phyloP scores from a whole-genome alignment of 2,888 invertebrate genomes.

The Autographa pulchrina region DNA sequence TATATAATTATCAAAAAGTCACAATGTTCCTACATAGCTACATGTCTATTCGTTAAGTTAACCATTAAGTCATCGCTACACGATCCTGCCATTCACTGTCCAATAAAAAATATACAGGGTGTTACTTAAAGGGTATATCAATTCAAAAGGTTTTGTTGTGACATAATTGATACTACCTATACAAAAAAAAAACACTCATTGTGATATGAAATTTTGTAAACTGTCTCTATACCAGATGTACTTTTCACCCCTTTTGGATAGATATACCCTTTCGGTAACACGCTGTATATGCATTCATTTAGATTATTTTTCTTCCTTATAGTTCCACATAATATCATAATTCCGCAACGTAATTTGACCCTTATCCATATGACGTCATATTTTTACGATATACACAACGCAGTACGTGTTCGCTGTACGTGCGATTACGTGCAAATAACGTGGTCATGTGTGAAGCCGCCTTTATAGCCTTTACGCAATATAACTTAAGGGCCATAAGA shows the following conservation, averaged over 20 bases:
- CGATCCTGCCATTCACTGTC: not conserved
- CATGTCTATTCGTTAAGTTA: not conserved
- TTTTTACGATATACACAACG: conserved; percentile 46
- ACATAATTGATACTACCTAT: no score
- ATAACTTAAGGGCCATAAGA: conserved; percentile 1
- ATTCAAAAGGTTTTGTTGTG: no score
- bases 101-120: no score
- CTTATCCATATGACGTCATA: conserved; percentile 34
- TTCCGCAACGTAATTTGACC: conserved; percentile 31
- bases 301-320: not conserved
- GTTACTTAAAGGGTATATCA: no score
- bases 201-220: no score
- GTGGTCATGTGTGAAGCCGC: conserved; percentile 13
- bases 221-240: no score
- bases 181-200: no score
- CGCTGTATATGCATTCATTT: not conserved
- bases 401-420: conserved; percentile 38
- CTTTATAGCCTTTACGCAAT: conserved; percentile 15
- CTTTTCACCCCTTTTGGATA: no score
- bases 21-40: not conserved
- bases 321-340: conserved; percentile 19
- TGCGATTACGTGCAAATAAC: conserved; percentile 15
- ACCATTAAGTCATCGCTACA: not conserved
- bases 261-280: no score
- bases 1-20: no score